Conservation (phyloP, 2,113 vertebrate genomes). For the Aleadryas rufinucha region DNA sequence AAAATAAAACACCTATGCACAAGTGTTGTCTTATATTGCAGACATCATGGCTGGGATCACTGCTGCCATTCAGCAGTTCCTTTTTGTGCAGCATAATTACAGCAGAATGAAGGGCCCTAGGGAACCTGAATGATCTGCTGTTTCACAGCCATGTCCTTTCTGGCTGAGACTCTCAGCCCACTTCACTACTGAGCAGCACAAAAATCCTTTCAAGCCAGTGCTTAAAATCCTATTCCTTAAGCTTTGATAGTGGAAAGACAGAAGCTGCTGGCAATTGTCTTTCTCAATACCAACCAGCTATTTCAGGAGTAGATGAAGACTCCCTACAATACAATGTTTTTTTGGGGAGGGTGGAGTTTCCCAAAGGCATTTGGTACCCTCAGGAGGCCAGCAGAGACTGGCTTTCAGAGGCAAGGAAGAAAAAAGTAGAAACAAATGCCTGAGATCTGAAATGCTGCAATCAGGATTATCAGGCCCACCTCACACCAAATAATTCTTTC, state of each 20-base stretch:
- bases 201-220: background rate
- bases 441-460: background rate
- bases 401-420: background rate
- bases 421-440: background rate
- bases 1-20: fast-evolving
- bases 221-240: background rate
- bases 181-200: background rate
- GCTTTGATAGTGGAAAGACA: background rate
- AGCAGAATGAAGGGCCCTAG: background rate
- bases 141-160: background rate
- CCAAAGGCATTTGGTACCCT: background rate
- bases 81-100: background rate
- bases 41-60: background rate
- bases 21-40: background rate
- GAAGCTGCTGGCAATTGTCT: background rate
- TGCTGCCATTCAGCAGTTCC: background rate
- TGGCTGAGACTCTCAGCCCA: background rate
- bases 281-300: background rate
- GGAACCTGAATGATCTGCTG: background rate
- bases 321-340: background rate
- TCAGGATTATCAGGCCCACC: background rate
- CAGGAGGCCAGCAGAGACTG: background rate
- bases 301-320: background rate
- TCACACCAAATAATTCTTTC: background rate
- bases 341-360: background rate